These are phyloP conservation scores for Campylomormyrus numenius DNA, from an alignment of 2,113 vertebrate species.

Conservation along the genomic window DNA sequence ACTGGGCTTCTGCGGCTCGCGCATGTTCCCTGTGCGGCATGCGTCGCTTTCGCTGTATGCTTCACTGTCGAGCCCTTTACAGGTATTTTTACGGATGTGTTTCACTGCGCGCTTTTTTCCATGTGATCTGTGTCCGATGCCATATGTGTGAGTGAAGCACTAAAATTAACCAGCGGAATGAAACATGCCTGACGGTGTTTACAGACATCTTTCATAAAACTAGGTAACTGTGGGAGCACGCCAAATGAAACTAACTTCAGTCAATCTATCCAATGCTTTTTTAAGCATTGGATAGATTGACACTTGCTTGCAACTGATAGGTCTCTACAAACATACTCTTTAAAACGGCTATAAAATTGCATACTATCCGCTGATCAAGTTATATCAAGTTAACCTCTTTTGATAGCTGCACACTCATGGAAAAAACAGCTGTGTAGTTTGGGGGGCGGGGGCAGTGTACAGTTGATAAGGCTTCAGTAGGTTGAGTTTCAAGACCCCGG, in stretches of 20 bases:
- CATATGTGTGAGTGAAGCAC: background rate
- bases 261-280: background rate
- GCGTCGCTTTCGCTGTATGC: conserved; percentile 36
- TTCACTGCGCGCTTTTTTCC: background rate
- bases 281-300: background rate
- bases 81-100: conserved; percentile 39
- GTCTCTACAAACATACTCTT: background rate
- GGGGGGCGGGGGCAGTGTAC: background rate
- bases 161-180: conserved; percentile 3
- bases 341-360: background rate
- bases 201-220: background rate
- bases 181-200: background rate
- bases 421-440: background rate
- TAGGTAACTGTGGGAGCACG: background rate
- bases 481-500: background rate
- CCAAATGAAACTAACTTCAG: background rate
- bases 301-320: background rate
- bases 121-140: background rate
- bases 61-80: conserved; percentile 23
- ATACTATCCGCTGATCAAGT: background rate
- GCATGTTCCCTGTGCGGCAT: conserved; percentile 25
- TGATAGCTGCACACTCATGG: background rate
- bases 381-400: background rate
- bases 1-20: background rate
- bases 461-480: background rate